Conservation (phyloP, 2,888 invertebrate genomes). For the Hypsopygia costalis region DNA sequence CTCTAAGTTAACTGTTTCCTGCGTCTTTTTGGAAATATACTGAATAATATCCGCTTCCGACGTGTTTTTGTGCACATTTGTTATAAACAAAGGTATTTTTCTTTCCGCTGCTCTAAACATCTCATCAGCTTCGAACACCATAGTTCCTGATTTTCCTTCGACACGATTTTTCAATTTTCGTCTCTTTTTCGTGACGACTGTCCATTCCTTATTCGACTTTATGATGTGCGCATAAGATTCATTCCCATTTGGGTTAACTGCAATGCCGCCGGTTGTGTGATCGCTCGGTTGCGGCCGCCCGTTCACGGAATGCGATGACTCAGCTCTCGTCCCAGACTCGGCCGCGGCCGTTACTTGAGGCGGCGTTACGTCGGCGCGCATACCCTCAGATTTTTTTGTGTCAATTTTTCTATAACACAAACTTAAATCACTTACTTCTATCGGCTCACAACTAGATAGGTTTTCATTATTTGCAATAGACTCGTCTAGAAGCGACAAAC, state of each 20-base stretch:
- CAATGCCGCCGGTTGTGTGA: neutral
- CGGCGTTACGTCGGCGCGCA: neutral
- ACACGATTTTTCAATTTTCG: constrained; percentile 1
- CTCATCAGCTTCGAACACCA: neutral
- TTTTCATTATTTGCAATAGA: neutral
- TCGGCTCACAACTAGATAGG: neutral
- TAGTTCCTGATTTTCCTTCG: neutral
- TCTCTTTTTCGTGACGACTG: neutral
- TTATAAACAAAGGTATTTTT: constrained; percentile 22
- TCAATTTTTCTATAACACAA: constrained; percentile 3
- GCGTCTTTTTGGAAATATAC: constrained; percentile 16
- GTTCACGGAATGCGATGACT: neutral
- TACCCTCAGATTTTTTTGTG: constrained; percentile 2
- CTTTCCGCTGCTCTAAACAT: constrained; percentile 21
- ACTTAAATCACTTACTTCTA: neutral
- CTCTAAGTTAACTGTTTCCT: constrained; percentile 13
- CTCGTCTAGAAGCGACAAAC: constrained; percentile 9
- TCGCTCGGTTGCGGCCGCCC: neutral
- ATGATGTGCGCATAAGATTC: neutral
- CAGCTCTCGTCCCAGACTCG: neutral
- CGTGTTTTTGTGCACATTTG: constrained; percentile 21
- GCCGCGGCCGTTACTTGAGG: neutral
- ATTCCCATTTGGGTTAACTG: neutral
- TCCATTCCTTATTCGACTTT: neutral
- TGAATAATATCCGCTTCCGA: constrained; percentile 17